Evolutionary conservation across 2,113 vertebrate species (phyloP).

Genomic region (Cryptomyrus ogoouensis): DNA sequence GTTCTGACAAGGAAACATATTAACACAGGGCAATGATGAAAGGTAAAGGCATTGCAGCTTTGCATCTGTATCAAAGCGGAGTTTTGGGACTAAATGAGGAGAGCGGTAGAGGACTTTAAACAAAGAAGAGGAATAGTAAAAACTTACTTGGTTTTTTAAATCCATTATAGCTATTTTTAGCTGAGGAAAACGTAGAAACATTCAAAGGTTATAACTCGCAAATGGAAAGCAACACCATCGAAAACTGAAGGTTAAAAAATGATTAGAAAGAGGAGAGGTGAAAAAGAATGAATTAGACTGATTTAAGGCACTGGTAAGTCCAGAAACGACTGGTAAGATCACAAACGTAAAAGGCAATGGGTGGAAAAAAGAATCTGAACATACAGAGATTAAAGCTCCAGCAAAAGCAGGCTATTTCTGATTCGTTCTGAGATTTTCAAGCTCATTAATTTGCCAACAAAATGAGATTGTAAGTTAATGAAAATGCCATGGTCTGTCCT

Average conservation of each 20-base stretch:
- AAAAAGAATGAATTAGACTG: background rate
- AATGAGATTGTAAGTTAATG: background rate
- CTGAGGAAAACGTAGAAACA: slow-evolving; percentile 63
- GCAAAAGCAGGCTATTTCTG: background rate
- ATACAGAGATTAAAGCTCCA: background rate
- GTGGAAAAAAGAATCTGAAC: slow-evolving; percentile 23
- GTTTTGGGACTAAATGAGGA: slow-evolving; percentile 29
- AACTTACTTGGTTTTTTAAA: slow-evolving; percentile 77
- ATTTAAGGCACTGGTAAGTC: slow-evolving; percentile 33
- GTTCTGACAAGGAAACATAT: slow-evolving; percentile 13
- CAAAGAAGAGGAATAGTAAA: slow-evolving; percentile 38
- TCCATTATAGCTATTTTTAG: slow-evolving; percentile 76
- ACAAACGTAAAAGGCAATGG: slow-evolving; percentile 35
- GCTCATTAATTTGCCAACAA: background rate
- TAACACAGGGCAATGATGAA: background rate
- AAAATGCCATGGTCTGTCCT: background rate
- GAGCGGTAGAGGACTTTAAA: slow-evolving; percentile 21
- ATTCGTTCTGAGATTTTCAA: background rate
- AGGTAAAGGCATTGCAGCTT: background rate
- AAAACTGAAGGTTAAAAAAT: slow-evolving; percentile 23
- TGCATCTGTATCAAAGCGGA: slow-evolving; percentile 19
- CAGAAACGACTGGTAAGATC: background rate
- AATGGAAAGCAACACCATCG: slow-evolving; percentile 39
- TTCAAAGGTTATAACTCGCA: slow-evolving; percentile 48
- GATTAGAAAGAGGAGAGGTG: background rate